A percentile compares a stretch with the other conserved stretches of the same genome.
Evolutionary conservation across 1,140 invertebrate species (phyloP).

Genomic region (Ips typographus): DNA sequence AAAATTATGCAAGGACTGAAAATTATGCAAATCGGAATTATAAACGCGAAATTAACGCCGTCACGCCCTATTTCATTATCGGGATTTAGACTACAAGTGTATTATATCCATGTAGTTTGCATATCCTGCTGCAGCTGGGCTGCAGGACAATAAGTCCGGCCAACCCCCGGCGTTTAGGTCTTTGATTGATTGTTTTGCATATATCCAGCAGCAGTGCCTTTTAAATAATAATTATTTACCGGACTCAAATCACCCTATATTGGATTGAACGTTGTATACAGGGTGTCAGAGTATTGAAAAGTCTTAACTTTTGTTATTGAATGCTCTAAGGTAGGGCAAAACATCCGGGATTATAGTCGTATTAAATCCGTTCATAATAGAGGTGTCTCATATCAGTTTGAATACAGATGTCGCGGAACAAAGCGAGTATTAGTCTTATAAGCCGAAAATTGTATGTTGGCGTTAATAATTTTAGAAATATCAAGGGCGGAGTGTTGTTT

Average conservation of each 20-base stretch:
- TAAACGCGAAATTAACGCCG: slow-evolving; percentile 30
- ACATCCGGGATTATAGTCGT: not conserved
- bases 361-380: slow-evolving; percentile 2
- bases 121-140: slow-evolving; percentile 27
- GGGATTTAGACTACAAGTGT: slow-evolving; percentile 26
- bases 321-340: not conserved
- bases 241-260: no score
- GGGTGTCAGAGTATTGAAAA: not conserved
- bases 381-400: not conserved
- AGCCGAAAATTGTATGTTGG: no score
- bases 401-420: not conserved
- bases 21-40: slow-evolving; percentile 32
- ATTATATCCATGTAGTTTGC: slow-evolving; percentile 20
- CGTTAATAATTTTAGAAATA: no score
- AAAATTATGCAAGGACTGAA: slow-evolving; percentile 33
- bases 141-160: not conserved
- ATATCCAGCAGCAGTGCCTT: not conserved
- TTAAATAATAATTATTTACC: not conserved
- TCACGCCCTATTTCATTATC: slow-evolving; percentile 32
- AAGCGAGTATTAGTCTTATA: not conserved
- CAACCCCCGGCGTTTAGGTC: not conserved
- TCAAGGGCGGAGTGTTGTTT: no score
- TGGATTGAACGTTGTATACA: no score
- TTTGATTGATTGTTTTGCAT: not conserved
- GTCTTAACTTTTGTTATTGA: not conserved